These are phyloP conservation scores for Asteroscopus sphinx DNA, from an alignment of 2,888 invertebrate species.

Conservation along the genomic window DNA sequence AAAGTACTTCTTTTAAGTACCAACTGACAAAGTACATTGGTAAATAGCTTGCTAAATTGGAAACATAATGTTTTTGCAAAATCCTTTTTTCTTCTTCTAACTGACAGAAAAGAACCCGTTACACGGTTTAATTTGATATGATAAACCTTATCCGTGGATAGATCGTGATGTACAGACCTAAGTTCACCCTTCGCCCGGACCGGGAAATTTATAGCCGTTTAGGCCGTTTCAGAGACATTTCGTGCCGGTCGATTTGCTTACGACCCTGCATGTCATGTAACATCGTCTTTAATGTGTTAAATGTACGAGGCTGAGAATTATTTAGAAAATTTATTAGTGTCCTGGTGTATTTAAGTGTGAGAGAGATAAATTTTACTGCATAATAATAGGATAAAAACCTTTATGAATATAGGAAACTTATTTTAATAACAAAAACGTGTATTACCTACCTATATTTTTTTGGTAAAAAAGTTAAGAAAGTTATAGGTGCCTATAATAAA, in stretches of 20 bases:
- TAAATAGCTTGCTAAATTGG: no score
- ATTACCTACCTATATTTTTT: no score
- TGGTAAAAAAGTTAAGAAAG: no score
- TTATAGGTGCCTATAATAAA: no score
- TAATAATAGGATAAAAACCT: background rate
- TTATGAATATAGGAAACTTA: background rate
- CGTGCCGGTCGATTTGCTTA: constrained; percentile 46
- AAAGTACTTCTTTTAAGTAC: no score
- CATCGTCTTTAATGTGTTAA: constrained; percentile 38
- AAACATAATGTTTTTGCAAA: background rate
- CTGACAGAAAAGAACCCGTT: constrained; percentile 14
- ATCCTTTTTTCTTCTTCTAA: background rate
- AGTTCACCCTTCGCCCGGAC: constrained; percentile 26
- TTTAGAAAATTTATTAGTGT: constrained; percentile 32
- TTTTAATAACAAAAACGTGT: no score
- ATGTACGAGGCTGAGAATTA: constrained; percentile 34
- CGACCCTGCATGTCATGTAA: constrained; percentile 32
- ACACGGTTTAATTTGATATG: constrained; percentile 28
- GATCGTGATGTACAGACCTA: constrained; percentile 41
- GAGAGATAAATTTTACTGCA: constrained; percentile 17
- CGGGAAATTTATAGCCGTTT: constrained; percentile 50
- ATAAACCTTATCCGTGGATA: constrained; percentile 34
- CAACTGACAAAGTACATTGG: no score
- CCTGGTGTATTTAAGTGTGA: constrained; percentile 31
- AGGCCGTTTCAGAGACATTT: constrained; percentile 28